Conservation (phyloP, 2,888 invertebrate genomes). For the Capitulum mitella region DNA sequence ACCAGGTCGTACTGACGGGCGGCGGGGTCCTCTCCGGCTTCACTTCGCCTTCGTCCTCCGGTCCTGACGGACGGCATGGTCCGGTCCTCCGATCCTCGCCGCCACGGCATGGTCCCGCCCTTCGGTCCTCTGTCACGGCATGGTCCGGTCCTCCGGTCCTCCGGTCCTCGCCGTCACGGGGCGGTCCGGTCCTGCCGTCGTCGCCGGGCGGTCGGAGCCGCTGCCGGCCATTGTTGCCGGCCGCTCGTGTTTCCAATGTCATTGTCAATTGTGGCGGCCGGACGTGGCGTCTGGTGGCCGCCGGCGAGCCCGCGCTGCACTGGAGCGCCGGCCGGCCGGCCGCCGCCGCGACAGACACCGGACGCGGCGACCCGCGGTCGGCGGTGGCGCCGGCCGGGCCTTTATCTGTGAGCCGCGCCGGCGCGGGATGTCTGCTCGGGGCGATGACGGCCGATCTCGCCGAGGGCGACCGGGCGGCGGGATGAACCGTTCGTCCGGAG, state of each 20-base stretch:
- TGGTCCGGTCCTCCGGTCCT: too few relatives aligned
- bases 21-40: too few relatives aligned
- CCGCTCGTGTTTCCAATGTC: slow-evolving; percentile 6
- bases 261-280: slow-evolving; percentile 3
- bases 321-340: background rate
- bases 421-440: background rate
- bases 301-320: background rate
- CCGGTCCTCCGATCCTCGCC: too few relatives aligned
- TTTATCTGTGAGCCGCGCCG: background rate
- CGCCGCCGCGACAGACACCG: background rate
- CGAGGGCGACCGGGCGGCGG: too few relatives aligned
- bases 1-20: too few relatives aligned
- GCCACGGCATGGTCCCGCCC: too few relatives aligned
- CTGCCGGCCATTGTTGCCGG: background rate
- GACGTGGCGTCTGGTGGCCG: slow-evolving; percentile 6
- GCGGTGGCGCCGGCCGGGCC: background rate
- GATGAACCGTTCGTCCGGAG: too few relatives aligned
- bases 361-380: background rate
- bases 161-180: slow-evolving; percentile 34
- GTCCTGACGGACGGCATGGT: too few relatives aligned
- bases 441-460: too few relatives aligned
- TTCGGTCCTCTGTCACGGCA: too few relatives aligned
- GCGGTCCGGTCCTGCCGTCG: too few relatives aligned
- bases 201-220: slow-evolving; percentile 27
- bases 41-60: too few relatives aligned